These are phyloP conservation scores for Stenoptilia bipunctidactyla DNA, from an alignment of 2,888 invertebrate genomes.

Conservation along the genomic window DNA sequence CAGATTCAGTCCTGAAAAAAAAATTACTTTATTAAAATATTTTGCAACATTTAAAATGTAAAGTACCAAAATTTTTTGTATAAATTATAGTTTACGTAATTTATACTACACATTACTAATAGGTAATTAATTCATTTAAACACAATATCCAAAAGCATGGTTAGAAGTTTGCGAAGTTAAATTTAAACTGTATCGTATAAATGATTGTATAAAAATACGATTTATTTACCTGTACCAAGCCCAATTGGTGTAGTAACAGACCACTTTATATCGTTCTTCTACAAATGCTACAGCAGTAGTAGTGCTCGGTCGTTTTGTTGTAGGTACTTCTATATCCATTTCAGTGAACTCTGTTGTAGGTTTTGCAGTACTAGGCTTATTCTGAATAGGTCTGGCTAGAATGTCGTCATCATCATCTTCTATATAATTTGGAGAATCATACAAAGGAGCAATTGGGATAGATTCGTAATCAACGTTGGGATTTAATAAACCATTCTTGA, in stretches of 20 bases:
- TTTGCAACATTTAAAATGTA: too few species aligned
- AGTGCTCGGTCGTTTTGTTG: constrained; percentile 27
- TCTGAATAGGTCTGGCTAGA: constrained; percentile 38
- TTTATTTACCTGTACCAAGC: constrained; percentile 81
- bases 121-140: too few species aligned
- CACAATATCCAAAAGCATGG: too few species aligned
- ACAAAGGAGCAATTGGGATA: constrained; percentile 23
- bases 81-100: too few species aligned
- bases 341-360: constrained; percentile 23
- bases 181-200: not conserved
- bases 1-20: constrained; percentile 76
- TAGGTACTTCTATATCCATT: constrained; percentile 23
- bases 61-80: too few species aligned
- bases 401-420: constrained; percentile 56
- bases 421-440: constrained; percentile 33
- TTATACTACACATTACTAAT: too few species aligned
- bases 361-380: constrained; percentile 19
- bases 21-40: not conserved
- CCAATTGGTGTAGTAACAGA: constrained; percentile 95
- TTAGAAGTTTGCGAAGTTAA: not conserved
- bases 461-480: constrained; percentile 27
- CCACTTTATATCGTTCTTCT: constrained; percentile 77
- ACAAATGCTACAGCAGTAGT: constrained; percentile 21
- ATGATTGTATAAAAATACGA: not conserved
- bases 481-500: constrained; percentile 78